phyloP scores from a whole-genome alignment of 2,888 invertebrate species.

The Gonocerus acuteangulatus region DNA sequence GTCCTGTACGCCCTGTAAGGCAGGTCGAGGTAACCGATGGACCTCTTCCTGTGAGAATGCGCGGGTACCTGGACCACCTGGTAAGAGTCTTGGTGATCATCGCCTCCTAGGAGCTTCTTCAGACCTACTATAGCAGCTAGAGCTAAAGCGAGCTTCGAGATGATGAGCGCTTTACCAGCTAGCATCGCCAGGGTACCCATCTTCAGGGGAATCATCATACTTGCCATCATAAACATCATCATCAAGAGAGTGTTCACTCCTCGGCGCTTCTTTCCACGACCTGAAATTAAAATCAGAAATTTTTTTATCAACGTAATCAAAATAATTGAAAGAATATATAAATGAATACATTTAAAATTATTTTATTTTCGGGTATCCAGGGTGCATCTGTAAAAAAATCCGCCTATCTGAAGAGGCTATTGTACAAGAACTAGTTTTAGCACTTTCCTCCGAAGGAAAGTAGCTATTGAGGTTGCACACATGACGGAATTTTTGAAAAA shows the following conservation, averaged over 20 bases:
- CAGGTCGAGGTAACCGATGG: conserved; percentile 54
- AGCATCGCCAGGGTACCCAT: conserved; percentile 72
- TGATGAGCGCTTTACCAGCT: conserved; percentile 77
- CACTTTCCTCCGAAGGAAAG: too few species aligned
- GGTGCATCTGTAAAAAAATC: too few species aligned
- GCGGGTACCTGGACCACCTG: conserved; percentile 34
- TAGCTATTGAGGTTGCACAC: too few species aligned
- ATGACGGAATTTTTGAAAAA: too few species aligned
- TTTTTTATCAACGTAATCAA: conserved; percentile 4
- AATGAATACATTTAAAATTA: too few species aligned
- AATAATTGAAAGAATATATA: neutral
- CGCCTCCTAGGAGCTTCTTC: conserved; percentile 63
- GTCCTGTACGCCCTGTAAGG: conserved; percentile 45
- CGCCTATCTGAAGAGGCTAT: too few species aligned
- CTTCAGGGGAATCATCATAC: conserved; percentile 72
- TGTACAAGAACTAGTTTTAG: too few species aligned
- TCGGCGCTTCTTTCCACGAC: conserved; percentile 58
- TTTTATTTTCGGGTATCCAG: too few species aligned
- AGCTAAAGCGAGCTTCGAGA: conserved; percentile 73
- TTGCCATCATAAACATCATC: conserved; percentile 70
- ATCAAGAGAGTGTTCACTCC: conserved; percentile 65
- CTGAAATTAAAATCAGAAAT: too few species aligned
- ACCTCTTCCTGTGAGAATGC: conserved; percentile 38
- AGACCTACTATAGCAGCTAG: conserved; percentile 76
- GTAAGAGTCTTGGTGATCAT: conserved; percentile 43